Conservation (phyloP, 2,797 vertebrate genomes). For the Petrocephalus sullivani region DNA sequence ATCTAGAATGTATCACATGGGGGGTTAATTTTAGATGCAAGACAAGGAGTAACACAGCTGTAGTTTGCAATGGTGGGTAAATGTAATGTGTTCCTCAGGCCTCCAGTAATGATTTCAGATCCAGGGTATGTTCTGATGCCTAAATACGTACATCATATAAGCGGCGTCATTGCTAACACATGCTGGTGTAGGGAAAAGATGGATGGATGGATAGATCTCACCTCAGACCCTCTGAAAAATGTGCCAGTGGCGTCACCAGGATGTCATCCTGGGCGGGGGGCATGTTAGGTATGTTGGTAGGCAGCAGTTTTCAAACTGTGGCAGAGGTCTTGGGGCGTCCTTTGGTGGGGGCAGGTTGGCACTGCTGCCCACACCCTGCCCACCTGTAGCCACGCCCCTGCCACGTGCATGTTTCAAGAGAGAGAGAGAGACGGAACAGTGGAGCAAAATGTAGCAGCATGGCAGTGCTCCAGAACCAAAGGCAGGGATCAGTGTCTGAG, state of each 20-base stretch:
- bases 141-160: neutral
- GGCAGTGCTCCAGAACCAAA: neutral
- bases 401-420: too few species aligned
- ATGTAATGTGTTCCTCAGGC: neutral
- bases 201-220: neutral
- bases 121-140: neutral
- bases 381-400: neutral
- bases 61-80: neutral
- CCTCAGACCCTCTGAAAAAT: neutral
- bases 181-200: neutral
- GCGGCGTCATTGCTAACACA: neutral
- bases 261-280: neutral
- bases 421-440: neutral
- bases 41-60: neutral
- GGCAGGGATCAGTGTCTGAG: neutral
- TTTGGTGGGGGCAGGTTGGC: neutral
- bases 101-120: neutral
- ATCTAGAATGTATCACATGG: neutral
- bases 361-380: neutral
- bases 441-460: neutral
- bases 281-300: neutral
- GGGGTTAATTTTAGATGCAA: neutral
- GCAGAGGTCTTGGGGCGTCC: neutral
- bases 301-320: neutral
- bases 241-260: neutral